A percentile compares a stretch with the other conserved stretches of the same genome.
Evolutionary conservation across 2,797 vertebrate species (phyloP).

Genomic region (Paratrypauchen microcephalus): DNA sequence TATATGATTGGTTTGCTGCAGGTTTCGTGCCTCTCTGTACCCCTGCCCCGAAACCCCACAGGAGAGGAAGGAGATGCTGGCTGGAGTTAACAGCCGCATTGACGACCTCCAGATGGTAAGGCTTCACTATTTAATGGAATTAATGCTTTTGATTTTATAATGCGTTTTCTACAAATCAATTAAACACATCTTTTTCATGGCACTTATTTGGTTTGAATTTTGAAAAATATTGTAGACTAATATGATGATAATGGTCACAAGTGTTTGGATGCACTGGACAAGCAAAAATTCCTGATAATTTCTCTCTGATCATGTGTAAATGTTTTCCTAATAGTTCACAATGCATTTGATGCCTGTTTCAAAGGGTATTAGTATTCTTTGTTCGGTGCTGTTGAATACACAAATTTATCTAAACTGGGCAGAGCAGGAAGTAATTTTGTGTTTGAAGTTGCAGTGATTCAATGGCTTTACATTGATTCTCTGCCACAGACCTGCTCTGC

Average conservation of each 20-base stretch:
- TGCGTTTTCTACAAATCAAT: background rate
- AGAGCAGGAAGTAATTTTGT: conserved; percentile 37
- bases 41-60: conserved; percentile 96
- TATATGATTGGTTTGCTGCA: conserved; percentile 47
- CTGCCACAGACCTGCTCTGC: background rate
- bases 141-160: background rate
- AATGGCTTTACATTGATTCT: background rate
- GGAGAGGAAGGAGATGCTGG: conserved; percentile 97
- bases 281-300: background rate
- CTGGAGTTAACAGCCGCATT: conserved; percentile 94
- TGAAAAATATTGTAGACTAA: background rate
- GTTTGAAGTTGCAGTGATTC: background rate
- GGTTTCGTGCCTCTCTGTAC: conserved; percentile 95
- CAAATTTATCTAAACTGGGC: conserved; percentile 20
- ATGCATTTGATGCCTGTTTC: conserved; percentile 16
- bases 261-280: background rate
- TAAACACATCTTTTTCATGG: background rate
- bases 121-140: background rate
- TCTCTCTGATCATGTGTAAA: conserved; percentile 6
- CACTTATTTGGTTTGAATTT: background rate
- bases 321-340: background rate
- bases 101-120: conserved; percentile 98
- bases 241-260: background rate
- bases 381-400: conserved; percentile 25
- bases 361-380: conserved; percentile 36